These are phyloP conservation scores for Artibeus jamaicensis DNA, from an alignment of 2,797 vertebrate species.

Conservation along the genomic window DNA sequence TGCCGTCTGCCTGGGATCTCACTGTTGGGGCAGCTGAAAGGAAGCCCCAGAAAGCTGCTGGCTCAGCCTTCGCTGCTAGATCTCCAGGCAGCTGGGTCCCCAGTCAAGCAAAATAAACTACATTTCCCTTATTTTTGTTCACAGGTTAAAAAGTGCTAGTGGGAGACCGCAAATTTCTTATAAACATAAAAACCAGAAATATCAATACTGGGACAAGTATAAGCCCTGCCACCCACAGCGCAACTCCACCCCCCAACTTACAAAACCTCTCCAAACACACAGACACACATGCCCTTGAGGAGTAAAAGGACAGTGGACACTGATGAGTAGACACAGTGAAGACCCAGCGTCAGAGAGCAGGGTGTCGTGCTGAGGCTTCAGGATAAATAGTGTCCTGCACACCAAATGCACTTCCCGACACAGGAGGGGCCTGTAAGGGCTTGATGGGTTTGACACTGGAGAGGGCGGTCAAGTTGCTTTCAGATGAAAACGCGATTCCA, in stretches of 20 bases:
- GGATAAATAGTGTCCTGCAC: not conserved
- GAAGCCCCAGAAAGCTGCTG: not conserved
- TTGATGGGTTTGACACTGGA: not conserved
- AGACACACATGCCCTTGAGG: not conserved
- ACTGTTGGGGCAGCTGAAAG: not conserved
- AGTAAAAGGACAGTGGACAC: not conserved
- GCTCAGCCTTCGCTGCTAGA: fast-evolving
- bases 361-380: too few species aligned
- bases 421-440: not conserved
- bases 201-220: not conserved
- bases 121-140: too few species aligned
- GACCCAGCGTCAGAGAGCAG: not conserved
- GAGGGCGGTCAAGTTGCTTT: not conserved
- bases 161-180: not conserved
- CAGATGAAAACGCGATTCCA: not conserved
- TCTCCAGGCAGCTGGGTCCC: not conserved
- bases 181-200: not conserved
- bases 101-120: not conserved
- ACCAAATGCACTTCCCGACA: not conserved
- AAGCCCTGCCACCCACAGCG: not conserved
- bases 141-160: not conserved
- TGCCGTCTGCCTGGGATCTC: fast-evolving
- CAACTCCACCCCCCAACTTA: not conserved
- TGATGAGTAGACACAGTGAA: not conserved
- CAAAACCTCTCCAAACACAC: not conserved